Base-by-base conservation (phyloP, 2,113 vertebrate genomes). In the Callionymus lyra region DNA sequence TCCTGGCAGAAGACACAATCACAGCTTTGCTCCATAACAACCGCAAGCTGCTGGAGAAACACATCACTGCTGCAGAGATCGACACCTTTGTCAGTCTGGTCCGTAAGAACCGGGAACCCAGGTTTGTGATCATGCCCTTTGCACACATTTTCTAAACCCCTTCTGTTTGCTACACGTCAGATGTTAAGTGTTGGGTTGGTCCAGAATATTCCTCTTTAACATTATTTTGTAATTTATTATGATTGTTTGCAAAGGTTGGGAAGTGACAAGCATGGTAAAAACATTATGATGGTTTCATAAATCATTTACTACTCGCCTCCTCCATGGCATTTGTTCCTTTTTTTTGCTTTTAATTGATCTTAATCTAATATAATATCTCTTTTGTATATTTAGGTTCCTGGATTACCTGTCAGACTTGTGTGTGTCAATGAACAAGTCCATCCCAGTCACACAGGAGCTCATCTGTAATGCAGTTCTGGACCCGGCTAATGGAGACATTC, bases 31-130 rank as follows among this genome's bases (percentile, higher is more conserved):
- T 99, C 12, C 95, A 99, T 21, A 99, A 99, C 68, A 99, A 99
- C 56, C 90, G 95, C 35, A 99, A 99, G 63, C 88, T 99, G 48
- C 69, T 99, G 76, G 95, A 99, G 69, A 98, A 99, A 36, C 95
- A 99, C 70, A 99, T 99, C 72, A 99, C 95, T 0, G 93, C 94
- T 0, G 94, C 93, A 0, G 94, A 99, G 87, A 99, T 99, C 0
- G 94, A 99, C 80, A 99, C 95, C 0, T 99, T 99, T 3, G 95
- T 99, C 58, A 98, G 90, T 41, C 86, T 99, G n/a, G 95, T 99
- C 61, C 89, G 94, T 53, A 99, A 99, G 74, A 98, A 98, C 56
- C 83, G 95, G 6, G 95, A 99, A 74, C 95, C 95, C 49, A 92
- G 95, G 95, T 99, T 60, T 82, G 90, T 55, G 36, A 1, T 27